Percentiles rank a stretch among this genome's conserved stretches.
Conservation (phyloP, 2,797 vertebrate genomes). For the Clarias platycephalus region DNA sequence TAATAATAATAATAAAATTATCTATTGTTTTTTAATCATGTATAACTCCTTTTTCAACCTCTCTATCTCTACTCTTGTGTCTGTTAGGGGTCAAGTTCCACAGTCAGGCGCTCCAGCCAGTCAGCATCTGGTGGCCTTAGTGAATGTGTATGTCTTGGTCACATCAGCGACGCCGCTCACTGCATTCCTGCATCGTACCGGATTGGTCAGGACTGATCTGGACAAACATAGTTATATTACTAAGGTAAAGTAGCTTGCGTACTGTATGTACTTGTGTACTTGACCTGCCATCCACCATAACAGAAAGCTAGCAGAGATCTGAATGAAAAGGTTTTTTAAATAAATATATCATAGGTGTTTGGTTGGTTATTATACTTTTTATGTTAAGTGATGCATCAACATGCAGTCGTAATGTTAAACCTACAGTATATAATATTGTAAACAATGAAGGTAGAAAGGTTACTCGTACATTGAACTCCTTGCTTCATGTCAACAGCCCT, state of each 20-base stretch:
- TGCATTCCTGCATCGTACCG: slow-evolving; percentile 84
- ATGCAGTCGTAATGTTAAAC: not conserved
- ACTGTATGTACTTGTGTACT: too few relatives aligned
- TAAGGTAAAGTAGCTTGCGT: slow-evolving; percentile 73
- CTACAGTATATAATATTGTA: not conserved
- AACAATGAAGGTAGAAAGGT: not conserved
- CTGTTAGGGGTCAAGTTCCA: slow-evolving; percentile 62
- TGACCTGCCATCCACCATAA: not conserved
- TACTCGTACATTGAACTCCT: too few relatives aligned
- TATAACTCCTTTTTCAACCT: not conserved
- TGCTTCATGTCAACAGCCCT: too few relatives aligned
- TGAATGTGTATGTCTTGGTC: slow-evolving; percentile 86
- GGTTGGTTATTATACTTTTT: not conserved
- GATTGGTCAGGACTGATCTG: slow-evolving; percentile 73
- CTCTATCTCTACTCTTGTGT: slow-evolving; percentile 7
- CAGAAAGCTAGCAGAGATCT: not conserved
- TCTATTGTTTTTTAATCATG: too few relatives aligned
- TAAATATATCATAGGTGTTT: not conserved
- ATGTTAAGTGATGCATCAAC: not conserved
- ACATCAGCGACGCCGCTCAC: slow-evolving; percentile 84
- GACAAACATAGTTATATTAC: slow-evolving; percentile 72
- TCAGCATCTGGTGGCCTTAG: slow-evolving; percentile 75
- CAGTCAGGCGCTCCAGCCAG: slow-evolving; percentile 57
- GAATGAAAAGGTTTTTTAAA: not conserved
- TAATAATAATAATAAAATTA: too few relatives aligned